Percentiles rank a stretch among this genome's conserved stretches.
Conservation (phyloP, 2,888 invertebrate species). For the Perizoma flavofasciatum region DNA sequence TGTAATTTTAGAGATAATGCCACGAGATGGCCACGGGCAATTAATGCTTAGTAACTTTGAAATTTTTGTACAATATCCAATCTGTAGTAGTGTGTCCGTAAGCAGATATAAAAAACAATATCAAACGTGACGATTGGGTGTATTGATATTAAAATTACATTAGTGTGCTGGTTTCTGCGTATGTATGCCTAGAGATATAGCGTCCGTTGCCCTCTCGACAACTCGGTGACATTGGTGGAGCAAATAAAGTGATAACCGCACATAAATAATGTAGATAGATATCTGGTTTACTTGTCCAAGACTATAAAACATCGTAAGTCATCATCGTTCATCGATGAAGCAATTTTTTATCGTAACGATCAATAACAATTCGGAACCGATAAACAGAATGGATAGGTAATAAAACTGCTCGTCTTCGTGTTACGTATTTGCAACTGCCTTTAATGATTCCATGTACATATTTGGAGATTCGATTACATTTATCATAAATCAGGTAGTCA, state of each 20-base stretch:
- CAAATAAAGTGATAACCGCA: constrained; percentile 76
- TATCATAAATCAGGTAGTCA: constrained; percentile 20
- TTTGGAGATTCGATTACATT: constrained; percentile 19
- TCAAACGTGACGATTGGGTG: constrained; percentile 48
- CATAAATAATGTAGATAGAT: constrained; percentile 64
- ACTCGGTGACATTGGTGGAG: constrained; percentile 82
- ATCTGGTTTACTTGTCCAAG: constrained; percentile 45
- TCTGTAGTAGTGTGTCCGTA: constrained; percentile 48
- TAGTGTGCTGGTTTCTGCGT: constrained; percentile 49
- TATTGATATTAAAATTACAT: constrained; percentile 49
- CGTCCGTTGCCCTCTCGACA: constrained; percentile 79
- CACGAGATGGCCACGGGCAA: constrained; percentile 57
- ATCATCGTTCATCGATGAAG: constrained; percentile 37
- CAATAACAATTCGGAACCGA: constrained; percentile 26
- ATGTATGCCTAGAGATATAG: constrained; percentile 68
- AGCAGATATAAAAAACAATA: constrained; percentile 52
- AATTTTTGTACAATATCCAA: constrained; percentile 63
- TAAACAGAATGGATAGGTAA: constrained; percentile 27
- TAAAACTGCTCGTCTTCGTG: constrained; percentile 29
- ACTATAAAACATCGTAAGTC: constrained; percentile 50
- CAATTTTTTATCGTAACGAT: constrained; percentile 27
- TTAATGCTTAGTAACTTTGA: constrained; percentile 61
- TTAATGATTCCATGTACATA: constrained; percentile 13
- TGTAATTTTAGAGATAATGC: constrained; percentile 50
- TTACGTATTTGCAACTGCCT: constrained; percentile 27